phyloP scores from a whole-genome alignment of 2,888 invertebrate species.

The Eudemis profundana region DNA sequence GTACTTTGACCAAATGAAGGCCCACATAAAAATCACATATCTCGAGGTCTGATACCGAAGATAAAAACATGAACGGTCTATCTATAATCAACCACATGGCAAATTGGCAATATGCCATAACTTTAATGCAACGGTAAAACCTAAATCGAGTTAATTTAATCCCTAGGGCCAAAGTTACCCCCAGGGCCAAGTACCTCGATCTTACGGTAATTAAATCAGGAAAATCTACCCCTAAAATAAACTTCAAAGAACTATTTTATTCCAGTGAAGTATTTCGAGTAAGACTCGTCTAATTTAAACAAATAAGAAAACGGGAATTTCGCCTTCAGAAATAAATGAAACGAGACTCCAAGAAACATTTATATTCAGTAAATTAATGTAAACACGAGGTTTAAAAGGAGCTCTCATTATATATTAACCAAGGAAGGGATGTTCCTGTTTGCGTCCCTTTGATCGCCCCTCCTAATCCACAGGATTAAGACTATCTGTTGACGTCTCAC shows the following conservation, averaged over 20 bases:
- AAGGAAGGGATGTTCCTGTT: conserved; percentile 67
- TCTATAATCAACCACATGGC: too few relatives aligned
- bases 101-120: too few relatives aligned
- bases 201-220: too few relatives aligned
- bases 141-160: too few relatives aligned
- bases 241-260: background rate
- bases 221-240: too few relatives aligned
- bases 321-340: conserved; percentile 45
- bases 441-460: conserved; percentile 74
- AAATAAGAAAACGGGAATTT: conserved; percentile 8
- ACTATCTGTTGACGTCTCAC: conserved; percentile 67
- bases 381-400: conserved; percentile 73
- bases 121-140: too few relatives aligned
- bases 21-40: too few relatives aligned
- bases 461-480: conserved; percentile 75
- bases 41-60: too few relatives aligned
- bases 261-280: background rate
- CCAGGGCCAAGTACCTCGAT: too few relatives aligned
- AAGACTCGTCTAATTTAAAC: background rate
- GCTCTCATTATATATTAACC: conserved; percentile 81
- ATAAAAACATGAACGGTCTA: too few relatives aligned
- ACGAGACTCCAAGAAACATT: conserved; percentile 54
- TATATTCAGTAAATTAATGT: conserved; percentile 74
- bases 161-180: too few relatives aligned
- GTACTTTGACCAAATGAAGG: too few relatives aligned